These are phyloP conservation scores for Hirudo medicinalis DNA, from an alignment of 1,140 invertebrate species.

Conservation along the genomic window DNA sequence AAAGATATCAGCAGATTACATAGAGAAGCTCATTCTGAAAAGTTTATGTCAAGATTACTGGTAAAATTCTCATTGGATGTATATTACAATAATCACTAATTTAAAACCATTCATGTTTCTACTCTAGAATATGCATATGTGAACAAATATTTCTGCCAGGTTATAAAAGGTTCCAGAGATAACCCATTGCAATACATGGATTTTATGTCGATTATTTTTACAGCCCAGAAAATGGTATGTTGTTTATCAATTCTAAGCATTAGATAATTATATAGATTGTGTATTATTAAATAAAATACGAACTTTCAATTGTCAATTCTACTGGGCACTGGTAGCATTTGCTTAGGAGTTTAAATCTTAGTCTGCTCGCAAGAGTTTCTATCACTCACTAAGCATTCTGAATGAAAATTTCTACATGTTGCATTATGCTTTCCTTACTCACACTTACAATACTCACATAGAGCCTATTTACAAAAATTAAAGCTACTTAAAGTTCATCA, in stretches of 20 bases:
- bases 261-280: too few relatives aligned
- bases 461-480: too few relatives aligned
- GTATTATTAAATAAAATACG: too few relatives aligned
- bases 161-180: constrained; percentile 71
- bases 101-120: not conserved
- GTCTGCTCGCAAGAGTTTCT: too few relatives aligned
- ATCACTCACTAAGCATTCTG: too few relatives aligned
- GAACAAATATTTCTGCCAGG: constrained; percentile 23
- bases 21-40: not conserved
- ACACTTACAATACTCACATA: too few relatives aligned
- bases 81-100: not conserved
- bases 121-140: not conserved
- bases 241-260: not conserved
- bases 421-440: too few relatives aligned
- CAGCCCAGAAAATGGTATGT: constrained; percentile 65
- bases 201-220: constrained; percentile 96
- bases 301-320: too few relatives aligned
- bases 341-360: too few relatives aligned
- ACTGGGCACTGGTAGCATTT: too few relatives aligned
- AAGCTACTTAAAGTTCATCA: too few relatives aligned
- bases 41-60: not conserved
- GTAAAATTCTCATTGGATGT: not conserved
- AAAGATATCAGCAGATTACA: not conserved
- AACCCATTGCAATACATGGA: constrained; percentile 83
- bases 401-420: too few relatives aligned